Conservation (phyloP, 1,140 invertebrate species). For the Aphaenogaster ashmeadi region DNA sequence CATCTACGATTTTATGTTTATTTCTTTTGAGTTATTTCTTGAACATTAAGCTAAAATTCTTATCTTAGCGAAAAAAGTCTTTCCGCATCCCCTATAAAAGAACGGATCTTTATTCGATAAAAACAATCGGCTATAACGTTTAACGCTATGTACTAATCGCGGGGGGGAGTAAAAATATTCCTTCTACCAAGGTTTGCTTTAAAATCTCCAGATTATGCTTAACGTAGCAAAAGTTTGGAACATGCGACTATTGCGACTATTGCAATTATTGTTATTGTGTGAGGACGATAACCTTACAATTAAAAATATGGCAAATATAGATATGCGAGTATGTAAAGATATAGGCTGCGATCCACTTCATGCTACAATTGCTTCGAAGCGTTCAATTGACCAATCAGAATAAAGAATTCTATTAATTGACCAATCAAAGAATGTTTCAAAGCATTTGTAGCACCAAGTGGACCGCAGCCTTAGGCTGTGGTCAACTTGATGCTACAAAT, state of each 20-base stretch:
- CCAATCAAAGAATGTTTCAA: too few relatives aligned
- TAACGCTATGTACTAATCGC: background rate
- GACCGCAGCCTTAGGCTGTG: too few relatives aligned
- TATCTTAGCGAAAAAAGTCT: slow-evolving; percentile 16
- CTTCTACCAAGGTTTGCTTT: background rate
- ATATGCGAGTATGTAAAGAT: background rate
- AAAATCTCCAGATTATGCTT: background rate
- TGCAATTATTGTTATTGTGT: background rate
- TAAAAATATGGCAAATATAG: background rate
- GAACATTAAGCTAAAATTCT: slow-evolving; percentile 34
- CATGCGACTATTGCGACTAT: background rate
- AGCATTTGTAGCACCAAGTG: too few relatives aligned
- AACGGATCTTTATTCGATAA: background rate
- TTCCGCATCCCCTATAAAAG: background rate
- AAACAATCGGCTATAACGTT: background rate
- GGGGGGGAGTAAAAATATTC: background rate
- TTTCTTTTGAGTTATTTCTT: slow-evolving; percentile 34
- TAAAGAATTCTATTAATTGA: too few relatives aligned
- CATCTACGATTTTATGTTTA: slow-evolving; percentile 74
- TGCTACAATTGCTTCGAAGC: too few relatives aligned
- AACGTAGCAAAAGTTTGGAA: background rate
- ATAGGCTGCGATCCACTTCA: background rate
- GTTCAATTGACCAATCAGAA: too few relatives aligned
- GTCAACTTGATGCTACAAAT: too few relatives aligned
- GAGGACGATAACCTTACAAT: background rate